Conservation (phyloP, 1,140 invertebrate genomes). For the Saccostrea cuccullata region DNA sequence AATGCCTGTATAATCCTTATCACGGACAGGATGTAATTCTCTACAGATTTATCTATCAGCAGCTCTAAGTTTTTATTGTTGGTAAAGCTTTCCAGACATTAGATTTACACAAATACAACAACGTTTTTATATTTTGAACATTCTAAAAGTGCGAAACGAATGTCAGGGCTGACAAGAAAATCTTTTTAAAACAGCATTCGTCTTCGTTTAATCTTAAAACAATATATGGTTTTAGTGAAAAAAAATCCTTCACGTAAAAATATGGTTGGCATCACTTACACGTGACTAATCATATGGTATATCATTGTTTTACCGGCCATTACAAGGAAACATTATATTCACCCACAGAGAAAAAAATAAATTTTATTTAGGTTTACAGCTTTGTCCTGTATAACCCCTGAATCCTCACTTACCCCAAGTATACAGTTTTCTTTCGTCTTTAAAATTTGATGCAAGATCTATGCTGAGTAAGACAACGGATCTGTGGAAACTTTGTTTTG, state of each 20-base stretch:
- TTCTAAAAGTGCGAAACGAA: background rate
- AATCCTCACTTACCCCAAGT: background rate
- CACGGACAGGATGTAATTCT: background rate
- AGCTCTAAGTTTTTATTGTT: background rate
- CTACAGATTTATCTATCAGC: background rate
- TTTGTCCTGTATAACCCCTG: background rate
- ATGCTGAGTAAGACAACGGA: too few relatives aligned
- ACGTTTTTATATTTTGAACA: background rate
- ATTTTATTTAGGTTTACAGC: background rate
- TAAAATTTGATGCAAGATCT: too few relatives aligned
- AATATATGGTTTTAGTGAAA: background rate
- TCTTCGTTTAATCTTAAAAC: background rate
- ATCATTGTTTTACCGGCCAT: background rate
- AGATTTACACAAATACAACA: background rate
- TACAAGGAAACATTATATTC: background rate
- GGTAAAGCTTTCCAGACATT: background rate
- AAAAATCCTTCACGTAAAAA: background rate
- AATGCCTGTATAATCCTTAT: background rate
- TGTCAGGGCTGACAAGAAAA: slow-evolving; percentile 3
- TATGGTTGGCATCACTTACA: background rate
- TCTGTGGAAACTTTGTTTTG: background rate
- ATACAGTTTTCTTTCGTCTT: too few relatives aligned
- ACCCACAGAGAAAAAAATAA: background rate
- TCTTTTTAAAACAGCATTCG: background rate
- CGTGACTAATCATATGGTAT: background rate